These are phyloP conservation scores for Thalassarche chlororhynchos DNA, from an alignment of 2,113 vertebrate species.

Conservation along the genomic window DNA sequence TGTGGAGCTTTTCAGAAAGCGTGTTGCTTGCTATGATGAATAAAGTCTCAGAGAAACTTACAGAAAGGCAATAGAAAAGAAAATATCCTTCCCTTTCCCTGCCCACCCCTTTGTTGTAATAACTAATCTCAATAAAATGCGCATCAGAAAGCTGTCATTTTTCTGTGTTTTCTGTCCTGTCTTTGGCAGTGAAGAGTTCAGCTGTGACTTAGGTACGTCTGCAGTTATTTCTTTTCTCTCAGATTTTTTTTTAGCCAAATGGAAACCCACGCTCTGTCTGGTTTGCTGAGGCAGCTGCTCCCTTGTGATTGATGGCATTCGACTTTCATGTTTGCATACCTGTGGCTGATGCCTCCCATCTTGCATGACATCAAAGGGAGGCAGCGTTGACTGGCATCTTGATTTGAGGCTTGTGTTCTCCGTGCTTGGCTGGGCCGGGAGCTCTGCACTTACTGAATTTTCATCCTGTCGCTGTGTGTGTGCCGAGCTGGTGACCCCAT, in stretches of 20 bases:
- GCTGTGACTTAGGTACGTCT: neutral
- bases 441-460: neutral
- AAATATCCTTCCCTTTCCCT: neutral
- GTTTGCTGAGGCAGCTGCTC: neutral
- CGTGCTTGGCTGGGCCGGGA: neutral
- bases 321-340: conserved; percentile 27
- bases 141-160: neutral
- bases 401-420: neutral
- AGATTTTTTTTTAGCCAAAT: neutral
- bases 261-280: neutral
- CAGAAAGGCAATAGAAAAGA: neutral
- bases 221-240: neutral
- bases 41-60: neutral
- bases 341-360: conserved; percentile 24
- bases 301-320: neutral
- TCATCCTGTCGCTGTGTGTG: rapidly evolving
- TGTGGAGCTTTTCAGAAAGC: neutral
- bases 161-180: neutral
- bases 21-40: neutral
- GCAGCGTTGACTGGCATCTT: neutral
- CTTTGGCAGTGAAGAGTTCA: neutral
- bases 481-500: neutral
- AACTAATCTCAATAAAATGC: neutral
- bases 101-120: neutral
- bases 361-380: conserved; percentile 39